Evolutionary conservation across 2,888 invertebrate genomes (phyloP).

Genomic region (Notocelia uddmanniana): DNA sequence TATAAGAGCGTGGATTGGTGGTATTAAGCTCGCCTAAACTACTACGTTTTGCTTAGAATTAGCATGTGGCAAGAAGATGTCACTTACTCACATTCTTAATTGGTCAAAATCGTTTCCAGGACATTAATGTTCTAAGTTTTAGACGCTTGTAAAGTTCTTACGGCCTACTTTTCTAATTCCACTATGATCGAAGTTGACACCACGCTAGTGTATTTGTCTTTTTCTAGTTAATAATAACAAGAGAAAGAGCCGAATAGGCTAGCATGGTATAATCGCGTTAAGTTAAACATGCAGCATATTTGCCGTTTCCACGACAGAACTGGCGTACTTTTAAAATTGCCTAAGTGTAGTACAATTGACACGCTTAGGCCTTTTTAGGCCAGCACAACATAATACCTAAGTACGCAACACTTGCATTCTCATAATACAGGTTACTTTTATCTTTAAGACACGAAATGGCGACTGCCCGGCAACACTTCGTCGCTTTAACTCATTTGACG

Average conservation of each 20-base stretch:
- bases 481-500: constrained; percentile 6
- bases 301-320: constrained; percentile 30
- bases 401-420: constrained; percentile 36
- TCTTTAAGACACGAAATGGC: constrained; percentile 33
- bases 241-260: constrained; percentile 28
- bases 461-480: constrained; percentile 17
- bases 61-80: background rate
- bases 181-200: constrained; percentile 12
- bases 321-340: constrained; percentile 22
- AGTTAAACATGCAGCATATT: constrained; percentile 41
- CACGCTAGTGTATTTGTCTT: constrained; percentile 26
- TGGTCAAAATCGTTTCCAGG: background rate
- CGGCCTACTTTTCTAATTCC: constrained; percentile 1
- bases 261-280: constrained; percentile 30
- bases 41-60: background rate
- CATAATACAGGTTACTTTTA: constrained; percentile 37
- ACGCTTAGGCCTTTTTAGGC: constrained; percentile 11
- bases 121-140: background rate
- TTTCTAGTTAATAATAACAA: constrained; percentile 21
- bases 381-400: constrained; percentile 31
- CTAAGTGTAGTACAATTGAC: background rate
- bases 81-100: background rate
- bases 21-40: background rate
- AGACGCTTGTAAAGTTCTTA: background rate
- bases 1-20: background rate